Evolutionary conservation across 2,888 invertebrate species (phyloP).

Genomic region (Eledone cirrhosa): DNA sequence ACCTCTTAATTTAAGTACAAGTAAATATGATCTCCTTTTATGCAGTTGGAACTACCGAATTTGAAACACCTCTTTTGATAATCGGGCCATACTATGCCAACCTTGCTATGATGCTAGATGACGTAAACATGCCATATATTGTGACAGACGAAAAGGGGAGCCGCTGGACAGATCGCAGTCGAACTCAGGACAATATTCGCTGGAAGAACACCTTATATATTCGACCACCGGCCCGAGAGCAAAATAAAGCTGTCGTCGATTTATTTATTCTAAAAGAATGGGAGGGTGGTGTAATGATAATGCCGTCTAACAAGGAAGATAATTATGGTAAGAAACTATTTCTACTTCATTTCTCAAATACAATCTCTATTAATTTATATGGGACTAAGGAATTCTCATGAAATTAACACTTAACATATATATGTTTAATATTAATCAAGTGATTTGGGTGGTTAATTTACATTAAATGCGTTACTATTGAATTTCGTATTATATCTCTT

Average conservation of each 20-base stretch:
- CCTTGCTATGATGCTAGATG: conserved; percentile 54
- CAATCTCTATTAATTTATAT: too few relatives aligned
- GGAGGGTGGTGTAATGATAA: conserved; percentile 53
- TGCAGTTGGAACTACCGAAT: background rate
- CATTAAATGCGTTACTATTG: too few relatives aligned
- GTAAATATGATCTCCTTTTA: background rate
- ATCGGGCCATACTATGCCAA: conserved; percentile 58
- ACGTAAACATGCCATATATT: conserved; percentile 49
- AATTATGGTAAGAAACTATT: conserved; percentile 47
- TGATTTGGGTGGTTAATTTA: too few relatives aligned
- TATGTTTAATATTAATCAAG: too few relatives aligned
- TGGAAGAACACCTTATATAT: conserved; percentile 56
- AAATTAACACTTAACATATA: too few relatives aligned
- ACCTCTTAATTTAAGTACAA: too few relatives aligned
- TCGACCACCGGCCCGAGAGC: conserved; percentile 51
- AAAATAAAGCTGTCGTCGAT: conserved; percentile 57
- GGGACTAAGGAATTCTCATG: too few relatives aligned
- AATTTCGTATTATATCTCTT: too few relatives aligned
- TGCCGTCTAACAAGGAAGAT: conserved; percentile 52
- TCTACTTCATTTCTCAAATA: too few relatives aligned
- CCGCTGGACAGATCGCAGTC: conserved; percentile 55
- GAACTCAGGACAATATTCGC: conserved; percentile 49
- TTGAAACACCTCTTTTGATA: background rate
- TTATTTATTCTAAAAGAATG: conserved; percentile 45
- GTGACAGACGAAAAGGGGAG: conserved; percentile 58